Base-by-base conservation (phyloP, 1,140 invertebrate genomes). In the Anthonomus grandis region DNA sequence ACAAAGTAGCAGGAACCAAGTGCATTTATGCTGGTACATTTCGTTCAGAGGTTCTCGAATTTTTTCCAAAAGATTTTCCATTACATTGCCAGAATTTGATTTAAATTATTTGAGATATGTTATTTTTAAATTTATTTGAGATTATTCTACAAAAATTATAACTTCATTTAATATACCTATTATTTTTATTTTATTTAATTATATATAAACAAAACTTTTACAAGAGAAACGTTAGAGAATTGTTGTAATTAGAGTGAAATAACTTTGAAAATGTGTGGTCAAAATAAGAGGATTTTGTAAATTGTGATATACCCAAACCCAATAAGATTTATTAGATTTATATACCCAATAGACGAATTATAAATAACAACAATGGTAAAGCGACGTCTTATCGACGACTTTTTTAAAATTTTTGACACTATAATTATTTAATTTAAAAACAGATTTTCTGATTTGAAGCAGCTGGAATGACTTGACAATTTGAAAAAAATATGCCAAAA, bases 311-410 rank as follows among this genome's bases (percentile, higher is more conserved):
- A 8, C 42, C 18, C 42, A 45, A 45, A 41, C 38, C 17, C 4
- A 45, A 21, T 19, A 18, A n/a, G n/a, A n/a, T n/a, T n/a, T n/a
- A n/a, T n/a, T n/a, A n/a, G n/a, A n/a, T n/a, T n/a, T n/a, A n/a
- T n/a, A n/a, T n/a, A n/a, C n/a, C n/a, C n/a, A n/a, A n/a, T 15
- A 15, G 22, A 45, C 17, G 42, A 45, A 45, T 45, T 45, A 45
- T n/a, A 45, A 45, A 45, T 24, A 45, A n/a, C n/a, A 45, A 9
- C 5, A 45, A 45, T 45, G 42, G 4, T 45, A 45, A 45, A 45
- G 42, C 5, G 42, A 45, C 42, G 42, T 24, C 42, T 45, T 45
- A 38, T 38, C 6, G 6, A 31, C n/a, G 36, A 4, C 36, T 45
- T 45, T 45, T 45, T 22, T 45, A 19, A 6, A 45, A 22, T 41